Evolutionary conservation across 2,888 invertebrate species (phyloP), one percentile per base, ranked within the genome.

Genomic region (Nowickia ferox): DNA sequence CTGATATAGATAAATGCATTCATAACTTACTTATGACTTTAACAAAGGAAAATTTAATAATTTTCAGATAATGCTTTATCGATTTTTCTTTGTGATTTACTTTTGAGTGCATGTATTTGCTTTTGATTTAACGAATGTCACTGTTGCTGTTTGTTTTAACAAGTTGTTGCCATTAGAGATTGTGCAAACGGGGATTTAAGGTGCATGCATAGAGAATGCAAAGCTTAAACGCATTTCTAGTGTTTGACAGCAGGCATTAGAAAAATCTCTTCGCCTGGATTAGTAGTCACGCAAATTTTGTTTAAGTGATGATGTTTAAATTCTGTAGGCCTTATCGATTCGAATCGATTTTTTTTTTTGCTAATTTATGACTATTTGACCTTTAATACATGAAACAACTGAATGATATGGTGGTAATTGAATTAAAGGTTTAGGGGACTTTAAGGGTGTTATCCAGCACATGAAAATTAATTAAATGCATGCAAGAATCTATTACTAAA

Each of bases 261-360:
- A 57, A 65, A 76, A 83, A 83, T 83, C 71, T 57, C 65, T 71
- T 48, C 57, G 40, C 17, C 13, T 76, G 71, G 82, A 83, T 83
- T 83, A 83, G 17, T 19, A 77, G 76, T 71, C 82, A 83, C 82
- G 82, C 82, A 63, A 81, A 71, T 48, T 63, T 48, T 61, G n/a
- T n/a, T 51, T 68, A 2, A 51, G 6, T 46, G 66, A 68, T 77
- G 61, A 53, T 78, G 42, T 13, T 71, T 17, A 53, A 55, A 71
- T 79, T 53, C 44, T 53, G 44, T 42, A 40, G 9, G 63, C 46
- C 46, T 46, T 61, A 81, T 68, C 61, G 68, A 81, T 81, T 75
- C 11, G 6, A 11, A 22, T 30, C 1, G 46, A 4, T 17, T 53
- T 19, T 40, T 1, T 53, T 53, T 59, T 68, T 63, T 0, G 15